A percentile compares a stretch with the other conserved stretches of the same genome.
These are phyloP conservation scores for Mamestra brassicae DNA, from an alignment of 2,888 invertebrate species.

Conservation along the genomic window DNA sequence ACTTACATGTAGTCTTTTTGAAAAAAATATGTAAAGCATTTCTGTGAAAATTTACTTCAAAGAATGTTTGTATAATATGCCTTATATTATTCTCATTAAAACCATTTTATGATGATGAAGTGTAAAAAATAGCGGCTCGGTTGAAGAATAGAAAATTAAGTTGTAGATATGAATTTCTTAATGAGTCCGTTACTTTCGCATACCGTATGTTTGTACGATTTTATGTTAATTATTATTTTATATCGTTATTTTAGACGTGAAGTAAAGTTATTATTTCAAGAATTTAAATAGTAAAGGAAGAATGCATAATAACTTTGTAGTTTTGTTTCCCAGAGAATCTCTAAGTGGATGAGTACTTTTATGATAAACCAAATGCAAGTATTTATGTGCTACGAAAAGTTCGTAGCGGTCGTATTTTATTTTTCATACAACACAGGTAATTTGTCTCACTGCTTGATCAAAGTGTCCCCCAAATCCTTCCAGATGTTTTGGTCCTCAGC, in stretches of 20 bases:
- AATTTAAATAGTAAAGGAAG: neutral
- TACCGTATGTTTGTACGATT: constrained; percentile 25
- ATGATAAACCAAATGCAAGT: neutral
- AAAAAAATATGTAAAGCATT: neutral
- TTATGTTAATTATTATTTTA: constrained; percentile 26
- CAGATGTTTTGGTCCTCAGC: too few relatives aligned
- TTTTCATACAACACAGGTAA: neutral
- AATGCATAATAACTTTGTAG: neutral
- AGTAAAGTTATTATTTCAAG: constrained; percentile 3
- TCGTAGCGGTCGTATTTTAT: neutral
- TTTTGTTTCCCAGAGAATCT: neutral
- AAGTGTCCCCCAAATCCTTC: too few relatives aligned
- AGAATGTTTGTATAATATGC: constrained; percentile 22
- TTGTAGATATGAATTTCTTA: constrained; percentile 48
- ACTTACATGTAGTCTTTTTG: constrained; percentile 3
- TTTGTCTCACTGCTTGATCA: too few relatives aligned
- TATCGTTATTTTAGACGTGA: constrained; percentile 19
- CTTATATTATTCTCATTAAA: constrained; percentile 21
- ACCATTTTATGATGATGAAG: constrained; percentile 21
- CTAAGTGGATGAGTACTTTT: neutral
- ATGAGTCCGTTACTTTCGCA: constrained; percentile 48
- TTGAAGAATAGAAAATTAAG: constrained; percentile 46
- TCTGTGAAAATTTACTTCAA: constrained; percentile 10
- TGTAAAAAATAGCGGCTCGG: constrained; percentile 27
- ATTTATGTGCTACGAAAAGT: neutral